Percentiles rank a stretch among this genome's conserved stretches.
These are phyloP conservation scores for Equus quagga DNA, from an alignment of 2,113 vertebrate genomes.

Conservation along the genomic window DNA sequence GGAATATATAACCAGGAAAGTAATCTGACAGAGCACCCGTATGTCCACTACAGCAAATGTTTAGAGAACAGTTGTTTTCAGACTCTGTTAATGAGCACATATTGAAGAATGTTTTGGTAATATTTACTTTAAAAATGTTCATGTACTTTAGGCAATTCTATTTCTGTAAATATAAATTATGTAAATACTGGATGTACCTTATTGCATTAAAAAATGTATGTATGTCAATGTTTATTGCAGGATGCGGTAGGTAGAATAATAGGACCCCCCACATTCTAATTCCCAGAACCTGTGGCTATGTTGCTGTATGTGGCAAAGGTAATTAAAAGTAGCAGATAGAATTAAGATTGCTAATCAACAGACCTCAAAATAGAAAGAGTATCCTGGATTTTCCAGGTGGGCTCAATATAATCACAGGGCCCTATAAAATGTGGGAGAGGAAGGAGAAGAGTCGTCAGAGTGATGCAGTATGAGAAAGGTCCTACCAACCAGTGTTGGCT, in stretches of 20 bases:
- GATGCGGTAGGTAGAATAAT: not conserved
- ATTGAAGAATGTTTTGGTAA: not conserved
- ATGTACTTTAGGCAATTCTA: not conserved
- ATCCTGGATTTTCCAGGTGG: not conserved
- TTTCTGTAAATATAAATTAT: not conserved
- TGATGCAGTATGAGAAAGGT: accelerated
- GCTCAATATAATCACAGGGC: not conserved
- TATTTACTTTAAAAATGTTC: not conserved
- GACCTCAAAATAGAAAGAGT: not conserved
- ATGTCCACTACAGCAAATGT: not conserved
- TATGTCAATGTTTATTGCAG: not conserved
- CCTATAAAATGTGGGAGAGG: not conserved
- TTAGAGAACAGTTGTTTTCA: not conserved
- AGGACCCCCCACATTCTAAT: not conserved
- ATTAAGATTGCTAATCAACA: not conserved
- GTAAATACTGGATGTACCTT: too few relatives aligned
- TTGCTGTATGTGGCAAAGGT: not conserved
- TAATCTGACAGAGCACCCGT: too few relatives aligned
- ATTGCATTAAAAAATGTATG: not conserved
- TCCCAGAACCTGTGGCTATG: not conserved
- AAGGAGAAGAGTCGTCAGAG: not conserved
- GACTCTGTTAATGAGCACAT: not conserved
- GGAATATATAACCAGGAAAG: not conserved
- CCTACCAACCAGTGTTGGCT: accelerated
- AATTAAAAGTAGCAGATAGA: not conserved